Evolutionary conservation across 2,888 invertebrate genomes (phyloP).

Genomic region (Oxycera nigricornis): DNA sequence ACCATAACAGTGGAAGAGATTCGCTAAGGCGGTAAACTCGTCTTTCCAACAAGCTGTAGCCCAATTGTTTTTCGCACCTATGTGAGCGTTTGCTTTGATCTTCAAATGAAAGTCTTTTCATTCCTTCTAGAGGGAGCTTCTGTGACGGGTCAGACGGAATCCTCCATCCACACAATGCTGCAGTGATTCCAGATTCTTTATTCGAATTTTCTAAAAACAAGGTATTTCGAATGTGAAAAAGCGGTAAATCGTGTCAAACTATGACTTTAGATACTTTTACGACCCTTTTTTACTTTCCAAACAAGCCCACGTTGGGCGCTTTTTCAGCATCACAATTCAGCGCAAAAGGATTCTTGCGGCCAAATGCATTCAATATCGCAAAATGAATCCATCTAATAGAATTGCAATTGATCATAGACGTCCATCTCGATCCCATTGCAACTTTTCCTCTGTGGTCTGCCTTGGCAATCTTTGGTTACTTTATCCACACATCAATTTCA

Average conservation of each 20-base stretch:
- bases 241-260: too few relatives aligned
- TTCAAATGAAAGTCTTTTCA: background rate
- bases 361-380: background rate
- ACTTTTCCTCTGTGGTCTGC: too few relatives aligned
- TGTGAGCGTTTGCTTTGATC: background rate
- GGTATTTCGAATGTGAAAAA: too few relatives aligned
- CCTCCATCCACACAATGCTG: background rate
- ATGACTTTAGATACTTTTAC: too few relatives aligned
- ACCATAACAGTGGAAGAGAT: background rate
- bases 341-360: background rate
- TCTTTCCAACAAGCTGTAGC: background rate
- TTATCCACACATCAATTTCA: constrained; percentile 17
- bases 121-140: background rate
- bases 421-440: too few relatives aligned
- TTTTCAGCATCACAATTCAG: background rate
- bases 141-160: background rate
- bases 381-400: background rate
- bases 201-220: too few relatives aligned
- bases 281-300: too few relatives aligned
- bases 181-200: too few relatives aligned
- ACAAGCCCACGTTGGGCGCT: background rate
- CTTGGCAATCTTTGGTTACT: background rate
- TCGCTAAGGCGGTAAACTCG: background rate
- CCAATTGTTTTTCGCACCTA: background rate
- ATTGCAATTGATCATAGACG: background rate